A percentile compares a stretch with the other conserved stretches of the same genome.
phyloP scores from a whole-genome alignment of 2,888 invertebrate species.

The Plebejus anna region DNA sequence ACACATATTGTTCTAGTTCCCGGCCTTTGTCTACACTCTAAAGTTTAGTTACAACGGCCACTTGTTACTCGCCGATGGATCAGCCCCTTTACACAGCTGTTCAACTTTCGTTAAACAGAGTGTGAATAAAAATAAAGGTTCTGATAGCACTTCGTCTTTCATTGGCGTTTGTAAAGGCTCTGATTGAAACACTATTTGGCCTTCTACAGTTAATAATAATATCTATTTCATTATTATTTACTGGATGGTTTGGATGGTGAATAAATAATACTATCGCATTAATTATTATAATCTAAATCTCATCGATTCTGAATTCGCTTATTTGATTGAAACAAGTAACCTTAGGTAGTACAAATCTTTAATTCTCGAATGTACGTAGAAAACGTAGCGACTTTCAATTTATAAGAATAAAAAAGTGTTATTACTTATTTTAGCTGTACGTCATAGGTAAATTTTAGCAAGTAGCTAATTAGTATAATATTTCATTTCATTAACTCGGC shows the following conservation, averaged over 20 bases:
- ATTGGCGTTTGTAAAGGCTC: background rate
- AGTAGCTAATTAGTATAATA: background rate
- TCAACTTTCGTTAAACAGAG: background rate
- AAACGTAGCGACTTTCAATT: background rate
- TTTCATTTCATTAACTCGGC: background rate
- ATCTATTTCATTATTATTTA: too few relatives aligned
- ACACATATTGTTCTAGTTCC: constrained; percentile 19
- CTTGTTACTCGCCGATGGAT: constrained; percentile 27
- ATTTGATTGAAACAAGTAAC: too few relatives aligned
- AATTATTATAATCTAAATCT: background rate
- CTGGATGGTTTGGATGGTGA: too few relatives aligned
- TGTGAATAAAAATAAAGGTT: background rate
- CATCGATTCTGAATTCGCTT: background rate
- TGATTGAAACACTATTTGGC: background rate
- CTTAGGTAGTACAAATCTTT: too few relatives aligned
- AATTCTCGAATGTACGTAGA: background rate
- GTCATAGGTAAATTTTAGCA: background rate
- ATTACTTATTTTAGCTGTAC: too few relatives aligned
- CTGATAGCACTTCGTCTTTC: background rate
- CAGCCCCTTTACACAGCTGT: constrained; percentile 14
- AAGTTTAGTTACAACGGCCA: constrained; percentile 16
- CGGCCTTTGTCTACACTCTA: background rate
- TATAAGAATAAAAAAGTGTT: too few relatives aligned
- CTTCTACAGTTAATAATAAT: too few relatives aligned
- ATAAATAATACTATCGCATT: too few relatives aligned